Conservation (phyloP, 2,113 vertebrate genomes). For the Channa maculata region DNA sequence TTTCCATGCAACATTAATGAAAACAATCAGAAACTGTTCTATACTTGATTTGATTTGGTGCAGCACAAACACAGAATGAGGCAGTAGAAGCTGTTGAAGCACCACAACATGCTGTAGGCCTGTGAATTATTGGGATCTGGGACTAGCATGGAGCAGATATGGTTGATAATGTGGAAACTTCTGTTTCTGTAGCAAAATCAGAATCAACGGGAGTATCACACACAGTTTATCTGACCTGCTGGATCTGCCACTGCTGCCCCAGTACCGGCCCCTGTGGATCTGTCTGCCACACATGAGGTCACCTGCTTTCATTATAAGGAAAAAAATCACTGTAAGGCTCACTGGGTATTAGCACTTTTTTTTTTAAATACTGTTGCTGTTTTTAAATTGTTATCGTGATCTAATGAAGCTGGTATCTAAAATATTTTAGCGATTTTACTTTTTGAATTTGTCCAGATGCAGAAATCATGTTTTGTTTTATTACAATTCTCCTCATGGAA, state of each 20-base stretch:
- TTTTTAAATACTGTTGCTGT: too few relatives aligned
- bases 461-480: too few relatives aligned
- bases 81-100: too few relatives aligned
- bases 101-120: too few relatives aligned
- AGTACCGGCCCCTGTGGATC: conserved; percentile 76
- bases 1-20: not conserved
- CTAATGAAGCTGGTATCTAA: too few relatives aligned
- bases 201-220: not conserved
- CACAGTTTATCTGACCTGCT: conserved; percentile 73
- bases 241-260: conserved; percentile 82
- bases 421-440: too few relatives aligned
- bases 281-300: conserved; percentile 66
- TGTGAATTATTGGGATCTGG: not conserved
- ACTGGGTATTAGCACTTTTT: too few relatives aligned
- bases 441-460: too few relatives aligned
- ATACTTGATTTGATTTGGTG: not conserved
- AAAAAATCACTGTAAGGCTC: too few relatives aligned
- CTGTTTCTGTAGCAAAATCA: conserved; percentile 11
- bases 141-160: not conserved
- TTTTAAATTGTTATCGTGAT: too few relatives aligned
- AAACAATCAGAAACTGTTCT: not conserved
- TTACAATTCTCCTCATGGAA: too few relatives aligned
- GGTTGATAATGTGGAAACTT: not conserved
- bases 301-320: conserved; percentile 51
- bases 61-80: too few relatives aligned